Percentiles rank a stretch among this genome's conserved stretches.
Conservation (phyloP, 2,113 vertebrate species). For the Pseudonaja textilis region DNA sequence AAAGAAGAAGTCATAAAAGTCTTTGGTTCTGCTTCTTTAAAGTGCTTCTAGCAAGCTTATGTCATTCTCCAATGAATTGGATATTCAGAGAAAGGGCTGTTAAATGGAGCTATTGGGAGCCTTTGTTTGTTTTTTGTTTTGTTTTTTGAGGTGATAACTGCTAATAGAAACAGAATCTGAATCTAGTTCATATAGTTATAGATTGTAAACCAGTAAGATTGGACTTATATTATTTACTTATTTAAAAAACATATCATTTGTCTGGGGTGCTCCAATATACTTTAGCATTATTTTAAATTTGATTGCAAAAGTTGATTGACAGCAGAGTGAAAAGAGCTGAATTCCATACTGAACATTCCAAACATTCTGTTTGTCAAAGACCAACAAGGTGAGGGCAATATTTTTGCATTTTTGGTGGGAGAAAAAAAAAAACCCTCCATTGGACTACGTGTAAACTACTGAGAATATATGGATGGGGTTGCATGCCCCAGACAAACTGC, state of each 20-base stretch:
- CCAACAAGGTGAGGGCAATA: background rate
- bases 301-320: background rate
- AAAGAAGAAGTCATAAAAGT: background rate
- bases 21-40: background rate
- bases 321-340: background rate
- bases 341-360: background rate
- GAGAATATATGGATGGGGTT: background rate
- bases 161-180: background rate
- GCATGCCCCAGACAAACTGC: background rate
- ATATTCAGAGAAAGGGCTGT: background rate
- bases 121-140: background rate
- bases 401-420: background rate
- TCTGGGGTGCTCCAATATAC: background rate
- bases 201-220: background rate
- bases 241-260: background rate
- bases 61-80: background rate
- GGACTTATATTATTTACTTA: background rate
- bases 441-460: background rate
- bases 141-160: background rate
- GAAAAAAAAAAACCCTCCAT: background rate
- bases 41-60: background rate
- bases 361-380: background rate
- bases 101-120: background rate
- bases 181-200: background rate
- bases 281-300: background rate